These are phyloP conservation scores for Sturmia bella DNA, from an alignment of 2,888 invertebrate species.

Conservation along the genomic window DNA sequence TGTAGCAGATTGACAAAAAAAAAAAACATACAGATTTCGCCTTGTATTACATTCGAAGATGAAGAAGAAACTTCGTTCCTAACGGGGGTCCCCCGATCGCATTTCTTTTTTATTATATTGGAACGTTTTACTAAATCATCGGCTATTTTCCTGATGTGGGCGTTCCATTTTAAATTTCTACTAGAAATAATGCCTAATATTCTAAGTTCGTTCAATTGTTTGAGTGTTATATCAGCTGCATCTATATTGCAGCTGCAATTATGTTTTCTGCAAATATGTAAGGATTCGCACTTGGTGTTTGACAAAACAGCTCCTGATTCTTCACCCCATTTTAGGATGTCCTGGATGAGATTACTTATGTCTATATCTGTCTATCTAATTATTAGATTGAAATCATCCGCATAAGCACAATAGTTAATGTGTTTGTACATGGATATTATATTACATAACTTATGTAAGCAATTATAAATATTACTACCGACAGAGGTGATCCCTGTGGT, in stretches of 20 bases:
- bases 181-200: conserved; percentile 67
- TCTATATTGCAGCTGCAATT: conserved; percentile 47
- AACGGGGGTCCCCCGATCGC: too few relatives aligned
- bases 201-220: conserved; percentile 27
- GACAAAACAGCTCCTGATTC: conserved; percentile 61
- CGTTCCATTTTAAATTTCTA: conserved; percentile 65
- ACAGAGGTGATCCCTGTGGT: too few relatives aligned
- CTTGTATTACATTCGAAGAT: too few relatives aligned
- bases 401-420: conserved; percentile 56
- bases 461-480: conserved; percentile 46
- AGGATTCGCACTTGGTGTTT: too few relatives aligned
- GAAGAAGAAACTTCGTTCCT: too few relatives aligned
- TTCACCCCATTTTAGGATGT: conserved; percentile 62
- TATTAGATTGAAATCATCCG: conserved; percentile 67
- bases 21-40: too few relatives aligned
- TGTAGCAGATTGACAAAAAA: too few relatives aligned
- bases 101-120: too few relatives aligned
- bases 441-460: conserved; percentile 47
- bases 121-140: background rate
- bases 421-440: conserved; percentile 59
- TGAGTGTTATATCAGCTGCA: conserved; percentile 33
- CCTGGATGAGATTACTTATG: conserved; percentile 35
- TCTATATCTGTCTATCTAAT: conserved; percentile 47
- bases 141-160: conserved; percentile 46
- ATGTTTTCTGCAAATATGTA: conserved; percentile 67